These are phyloP conservation scores for Heliocidaris tuberculata DNA, from an alignment of 35 echinoderm and acorn worm species.

Conservation along the genomic window DNA sequence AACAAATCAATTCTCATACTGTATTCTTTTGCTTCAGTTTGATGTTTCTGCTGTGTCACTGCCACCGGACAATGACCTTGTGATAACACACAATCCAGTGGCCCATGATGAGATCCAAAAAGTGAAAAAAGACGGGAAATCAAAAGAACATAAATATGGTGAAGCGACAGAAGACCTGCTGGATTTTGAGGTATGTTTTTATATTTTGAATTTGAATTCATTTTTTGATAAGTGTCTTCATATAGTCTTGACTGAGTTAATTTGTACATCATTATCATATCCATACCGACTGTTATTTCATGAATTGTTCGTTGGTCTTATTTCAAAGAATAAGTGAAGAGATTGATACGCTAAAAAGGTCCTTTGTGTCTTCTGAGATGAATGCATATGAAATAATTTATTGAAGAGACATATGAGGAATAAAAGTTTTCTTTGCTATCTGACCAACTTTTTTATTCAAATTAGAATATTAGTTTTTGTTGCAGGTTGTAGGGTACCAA, in stretches of 20 bases:
- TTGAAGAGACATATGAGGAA: background rate
- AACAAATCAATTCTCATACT: too few species aligned
- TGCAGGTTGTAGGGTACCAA: too few species aligned
- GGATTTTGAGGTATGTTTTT: constrained; percentile 47
- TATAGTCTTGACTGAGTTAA: background rate
- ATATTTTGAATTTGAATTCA: background rate
- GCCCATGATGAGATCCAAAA: background rate
- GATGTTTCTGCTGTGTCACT: constrained; percentile 65
- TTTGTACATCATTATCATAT: background rate
- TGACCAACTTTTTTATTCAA: background rate
- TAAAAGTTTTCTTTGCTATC: background rate
- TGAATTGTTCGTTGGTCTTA: background rate
- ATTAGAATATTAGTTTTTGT: background rate
- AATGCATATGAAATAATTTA: too few species aligned
- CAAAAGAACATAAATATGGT: background rate
- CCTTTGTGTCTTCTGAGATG: too few species aligned
- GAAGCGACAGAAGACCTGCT: constrained; percentile 39
- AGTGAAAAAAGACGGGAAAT: background rate
- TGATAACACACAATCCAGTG: background rate
- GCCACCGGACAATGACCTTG: constrained; percentile 58
- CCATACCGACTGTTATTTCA: background rate
- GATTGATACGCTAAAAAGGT: background rate
- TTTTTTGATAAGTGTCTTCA: too few species aligned
- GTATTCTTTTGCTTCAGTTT: constrained; percentile 51
- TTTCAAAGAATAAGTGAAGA: background rate